Base-by-base conservation (phyloP, 2,888 invertebrate species). In the Callyntrura guangdongensis region DNA sequence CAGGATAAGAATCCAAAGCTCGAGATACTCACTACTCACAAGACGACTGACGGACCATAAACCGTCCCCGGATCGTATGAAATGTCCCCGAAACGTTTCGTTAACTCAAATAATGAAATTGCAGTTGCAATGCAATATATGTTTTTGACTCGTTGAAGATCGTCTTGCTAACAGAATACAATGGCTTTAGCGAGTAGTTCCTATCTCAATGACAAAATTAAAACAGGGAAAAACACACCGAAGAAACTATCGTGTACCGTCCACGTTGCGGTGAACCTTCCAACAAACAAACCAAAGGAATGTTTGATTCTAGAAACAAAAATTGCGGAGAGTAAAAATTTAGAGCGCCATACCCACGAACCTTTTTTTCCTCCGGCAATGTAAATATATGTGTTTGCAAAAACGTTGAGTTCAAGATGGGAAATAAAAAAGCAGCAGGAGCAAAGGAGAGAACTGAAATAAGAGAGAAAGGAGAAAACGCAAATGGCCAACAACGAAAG, bases 351-450 rank as follows among this genome's bases (percentile, higher is more conserved):
- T 17, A 64, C 12, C 27, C 67, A 64, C 27, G n/a, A 12, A 14
- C 14, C 67, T 45, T 74, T 74, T 74, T 74, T 74, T 74, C 20
- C 74, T 49, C 20, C 47, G 20, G 47, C 22, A 27, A 47, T 49
- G 74, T 74, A 49, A 49, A 47, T 74, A 72, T 20, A 79, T 79
- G 72, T 77, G 86, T 77, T 86, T 86, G 86, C 64, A 25, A 79
- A 87, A 87, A 79, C 86, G 87, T 53, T 81, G 81, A 81, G 67
- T 81, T 69, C 20, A 53, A 87, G 81, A 87, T 81, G 69, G 69
- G 53, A n/a, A 77, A 14, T 36, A 82, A 84, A 59, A 74, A 69
- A 45, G 22, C n/a, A 36, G 36, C 69, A 84, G 56, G 53, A 36
- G 67, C 59, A 61, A 2, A 25, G 3, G 59, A 17, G 59, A 49